A percentile compares a stretch with the other conserved stretches of the same genome.
Conservation (phyloP, 2,888 invertebrate genomes). For the Agonopterix heracliana region DNA sequence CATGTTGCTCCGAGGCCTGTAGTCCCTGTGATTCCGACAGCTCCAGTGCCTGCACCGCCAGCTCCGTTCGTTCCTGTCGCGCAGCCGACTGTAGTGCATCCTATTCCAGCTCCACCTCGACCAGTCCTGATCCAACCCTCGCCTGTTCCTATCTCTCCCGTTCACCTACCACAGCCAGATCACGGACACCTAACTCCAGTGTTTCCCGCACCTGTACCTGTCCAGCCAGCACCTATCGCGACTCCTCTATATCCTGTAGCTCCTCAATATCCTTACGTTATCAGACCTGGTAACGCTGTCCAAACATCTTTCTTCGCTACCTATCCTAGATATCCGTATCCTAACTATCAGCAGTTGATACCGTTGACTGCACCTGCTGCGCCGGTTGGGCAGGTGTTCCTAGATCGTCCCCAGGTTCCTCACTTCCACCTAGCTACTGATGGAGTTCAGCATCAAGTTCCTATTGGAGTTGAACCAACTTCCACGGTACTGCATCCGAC, state of each 20-base stretch:
- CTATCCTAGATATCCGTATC: constrained; percentile 59
- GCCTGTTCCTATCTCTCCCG: constrained; percentile 28
- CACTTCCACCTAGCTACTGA: constrained; percentile 38
- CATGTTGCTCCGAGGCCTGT: constrained; percentile 53
- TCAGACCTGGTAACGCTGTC: constrained; percentile 62
- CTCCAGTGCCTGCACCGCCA: constrained; percentile 26
- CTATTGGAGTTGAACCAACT: constrained; percentile 15
- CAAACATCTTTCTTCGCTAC: constrained; percentile 65
- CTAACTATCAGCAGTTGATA: constrained; percentile 42
- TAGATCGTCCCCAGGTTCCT: constrained; percentile 42
- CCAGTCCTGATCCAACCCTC: constrained; percentile 25
- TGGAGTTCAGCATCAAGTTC: constrained; percentile 16
- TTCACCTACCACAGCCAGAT: constrained; percentile 33
- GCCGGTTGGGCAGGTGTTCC: constrained; percentile 28
- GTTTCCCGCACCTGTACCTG: constrained; percentile 33
- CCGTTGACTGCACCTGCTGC: constrained; percentile 25
- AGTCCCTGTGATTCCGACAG: constrained; percentile 41
- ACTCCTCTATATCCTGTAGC: constrained; percentile 15
- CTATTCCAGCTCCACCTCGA: constrained; percentile 28
- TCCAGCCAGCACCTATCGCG: constrained; percentile 32
- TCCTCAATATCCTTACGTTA: constrained; percentile 52
- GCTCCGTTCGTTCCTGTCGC: constrained; percentile 39
- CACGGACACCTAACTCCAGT: constrained; percentile 42
- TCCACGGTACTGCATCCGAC: constrained; percentile 31
- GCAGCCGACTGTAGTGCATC: constrained; percentile 40